Evolutionary conservation across 2,888 invertebrate genomes (phyloP).

Genomic region (Myathropa florea): DNA sequence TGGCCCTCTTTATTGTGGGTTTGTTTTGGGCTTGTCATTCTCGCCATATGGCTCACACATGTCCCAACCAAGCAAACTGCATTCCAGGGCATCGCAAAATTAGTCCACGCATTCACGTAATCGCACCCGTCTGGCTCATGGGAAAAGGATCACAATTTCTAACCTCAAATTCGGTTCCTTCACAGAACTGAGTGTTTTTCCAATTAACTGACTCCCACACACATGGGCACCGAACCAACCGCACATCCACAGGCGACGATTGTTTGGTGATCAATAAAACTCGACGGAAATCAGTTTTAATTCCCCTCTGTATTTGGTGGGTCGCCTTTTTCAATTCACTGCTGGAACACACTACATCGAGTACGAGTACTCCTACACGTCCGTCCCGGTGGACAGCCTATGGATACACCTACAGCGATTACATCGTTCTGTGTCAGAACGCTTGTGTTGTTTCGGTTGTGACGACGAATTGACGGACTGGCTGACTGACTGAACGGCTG

Average conservation of each 20-base stretch:
- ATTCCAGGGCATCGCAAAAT: not conserved
- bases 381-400: not conserved
- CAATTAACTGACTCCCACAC: slow-evolving; percentile 25
- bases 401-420: not conserved
- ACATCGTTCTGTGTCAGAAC: not conserved
- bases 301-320: slow-evolving; percentile 40
- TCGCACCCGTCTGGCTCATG: not conserved
- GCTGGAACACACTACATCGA: not conserved
- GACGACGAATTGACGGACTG: not conserved
- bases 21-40: not conserved
- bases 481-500: not conserved
- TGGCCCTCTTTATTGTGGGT: not conserved
- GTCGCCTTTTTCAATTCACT: slow-evolving; percentile 13
- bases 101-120: not conserved
- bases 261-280: not conserved
- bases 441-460: not conserved
- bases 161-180: slow-evolving; percentile 41
- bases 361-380: not conserved
- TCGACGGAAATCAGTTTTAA: slow-evolving; percentile 49
- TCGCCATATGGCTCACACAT: slow-evolving; percentile 34
- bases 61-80: not conserved
- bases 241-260: too few relatives aligned
- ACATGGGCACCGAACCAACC: not conserved
- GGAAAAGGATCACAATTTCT: slow-evolving; percentile 29
- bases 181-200: not conserved